phyloP scores from a whole-genome alignment of 2,113 vertebrate species.

The Protomyctophum bolini region DNA sequence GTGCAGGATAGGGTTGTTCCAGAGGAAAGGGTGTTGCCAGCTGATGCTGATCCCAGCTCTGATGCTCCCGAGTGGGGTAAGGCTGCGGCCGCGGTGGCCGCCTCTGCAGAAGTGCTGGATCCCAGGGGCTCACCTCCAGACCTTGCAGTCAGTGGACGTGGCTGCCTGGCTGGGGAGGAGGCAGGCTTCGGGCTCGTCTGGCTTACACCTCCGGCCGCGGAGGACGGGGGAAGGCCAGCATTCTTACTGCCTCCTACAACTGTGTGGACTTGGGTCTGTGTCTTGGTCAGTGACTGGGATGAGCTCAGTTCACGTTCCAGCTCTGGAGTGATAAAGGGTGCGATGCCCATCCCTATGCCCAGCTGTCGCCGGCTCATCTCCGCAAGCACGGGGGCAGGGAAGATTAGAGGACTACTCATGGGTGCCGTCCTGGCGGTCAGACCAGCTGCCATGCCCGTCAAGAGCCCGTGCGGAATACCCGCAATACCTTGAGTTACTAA shows the following conservation, averaged over 20 bases:
- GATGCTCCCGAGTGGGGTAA: slow-evolving; percentile 73
- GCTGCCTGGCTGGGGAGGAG: slow-evolving; percentile 78
- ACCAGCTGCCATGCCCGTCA: slow-evolving; percentile 74
- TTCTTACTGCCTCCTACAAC: slow-evolving; percentile 74
- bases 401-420: slow-evolving; percentile 72
- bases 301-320: slow-evolving; percentile 85
- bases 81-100: slow-evolving; percentile 63
- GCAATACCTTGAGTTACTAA: slow-evolving; percentile 81
- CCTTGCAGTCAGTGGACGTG: slow-evolving; percentile 77
- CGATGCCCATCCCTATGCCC: slow-evolving; percentile 73
- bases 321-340: slow-evolving; percentile 77
- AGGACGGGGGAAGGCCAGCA: slow-evolving; percentile 63
- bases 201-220: slow-evolving; percentile 66
- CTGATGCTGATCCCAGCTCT: slow-evolving; percentile 67
- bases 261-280: slow-evolving; percentile 71
- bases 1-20: slow-evolving; percentile 86
- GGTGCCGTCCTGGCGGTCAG: slow-evolving; percentile 74
- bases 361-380: slow-evolving; percentile 80
- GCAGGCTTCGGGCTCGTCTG: slow-evolving; percentile 82
- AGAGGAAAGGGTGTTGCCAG: slow-evolving; percentile 55
- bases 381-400: slow-evolving; percentile 75
- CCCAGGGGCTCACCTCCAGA: slow-evolving; percentile 80
- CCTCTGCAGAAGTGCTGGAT: slow-evolving; percentile 64
- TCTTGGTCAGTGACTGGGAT: slow-evolving; percentile 78
- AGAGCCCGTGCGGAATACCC: slow-evolving; percentile 70